Base-by-base conservation (phyloP, 2,113 vertebrate species). In the Triplophysa tibetana region DNA sequence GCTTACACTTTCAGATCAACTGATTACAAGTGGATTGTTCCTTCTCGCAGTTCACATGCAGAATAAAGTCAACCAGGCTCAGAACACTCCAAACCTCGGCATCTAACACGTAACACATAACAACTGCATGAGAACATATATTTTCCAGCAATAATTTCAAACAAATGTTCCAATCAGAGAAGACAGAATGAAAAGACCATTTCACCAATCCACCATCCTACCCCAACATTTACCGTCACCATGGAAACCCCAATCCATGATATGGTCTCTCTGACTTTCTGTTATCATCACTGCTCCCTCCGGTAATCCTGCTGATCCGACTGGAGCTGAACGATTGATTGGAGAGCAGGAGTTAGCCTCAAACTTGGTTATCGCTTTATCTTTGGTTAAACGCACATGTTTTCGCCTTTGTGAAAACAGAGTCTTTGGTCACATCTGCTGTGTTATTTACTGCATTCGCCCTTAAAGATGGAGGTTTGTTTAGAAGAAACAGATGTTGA, bases 231-330 rank as follows among this genome's bases (percentile, higher is more conserved):
- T 48, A 58, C 16, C 21, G 77, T 84, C 60, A 17, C 80, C 61
- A 84, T 82, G 76, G 83, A 65, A 78, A 84, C 83, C 60, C 19
- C 33, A 54, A 63, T 56, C 68, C 45, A 48, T 73, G 75, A 61
- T 70, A 81, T 66, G 52, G 70, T 29, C 78, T 81, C 78, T 41
- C 69, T 50, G 78, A 68, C 63, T 56, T 75, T 45, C 33, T 64
- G 63, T 45, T 52, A 45, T 78, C 66, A 45, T 45, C 33, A 72
- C 41, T 33, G 70, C 70, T 68, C 52, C 48, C 65, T 58, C 76
- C 50, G 12, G 13, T 81, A 73, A 77, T 74, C 62, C 67, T 45
- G 63, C 78, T 62, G 67, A 70, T 70, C 70, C 58, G 56, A 48
- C 72, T 48, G 70, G 67, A 81, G 52, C 74, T 81, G 52, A 13